Base-by-base conservation (phyloP, 2,113 vertebrate species). In the Physeter macrocephalus region DNA sequence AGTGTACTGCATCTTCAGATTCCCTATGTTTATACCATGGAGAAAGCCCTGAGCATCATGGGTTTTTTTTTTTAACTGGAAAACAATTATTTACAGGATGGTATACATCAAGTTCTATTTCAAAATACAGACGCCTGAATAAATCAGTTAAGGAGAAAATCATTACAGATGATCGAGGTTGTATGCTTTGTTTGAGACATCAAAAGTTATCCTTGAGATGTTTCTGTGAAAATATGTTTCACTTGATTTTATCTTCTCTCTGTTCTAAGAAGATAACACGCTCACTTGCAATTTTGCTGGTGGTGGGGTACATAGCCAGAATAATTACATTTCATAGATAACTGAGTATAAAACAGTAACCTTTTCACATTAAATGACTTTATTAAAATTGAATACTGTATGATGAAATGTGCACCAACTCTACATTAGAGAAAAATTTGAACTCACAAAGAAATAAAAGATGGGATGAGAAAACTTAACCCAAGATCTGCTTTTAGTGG, bases 261-360 rank as follows among this genome's bases (percentile, higher is more conserved):
- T 92, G 43, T 92, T 93, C 59, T 31, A 71, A 84, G 52, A 92
- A 93, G 80, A 90, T 61, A 92, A 74, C 52, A 92, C 34, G 31
- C 69, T 97, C 95, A 95, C 64, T 95, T 66, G 20, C 4, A 95
- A 29, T 94, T 96, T 97, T 93, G 27, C 82, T 94, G 34, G 83
- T 90, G 72, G 52, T 93, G 39, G 43, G 11, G 31, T 29, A 90
- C 59, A 83, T 36, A 85, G 66, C 29, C 57, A 95, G 96, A 96
- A 97, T 94, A 97, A 97, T 96, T 95, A 86, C 20, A 93, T 97
- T 95, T 97, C 90, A 83, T 62, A 97, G 67, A 92, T 95, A 86
- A 80, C 43, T 88, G 87, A 96, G 93, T 97, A 81, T 92, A 88
- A 97, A 97, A 94, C 77, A 95, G 69, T 90, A 93, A 84, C 62